Evolutionary conservation across 2,888 invertebrate genomes (phyloP).

Genomic region (Euphydryas editha): DNA sequence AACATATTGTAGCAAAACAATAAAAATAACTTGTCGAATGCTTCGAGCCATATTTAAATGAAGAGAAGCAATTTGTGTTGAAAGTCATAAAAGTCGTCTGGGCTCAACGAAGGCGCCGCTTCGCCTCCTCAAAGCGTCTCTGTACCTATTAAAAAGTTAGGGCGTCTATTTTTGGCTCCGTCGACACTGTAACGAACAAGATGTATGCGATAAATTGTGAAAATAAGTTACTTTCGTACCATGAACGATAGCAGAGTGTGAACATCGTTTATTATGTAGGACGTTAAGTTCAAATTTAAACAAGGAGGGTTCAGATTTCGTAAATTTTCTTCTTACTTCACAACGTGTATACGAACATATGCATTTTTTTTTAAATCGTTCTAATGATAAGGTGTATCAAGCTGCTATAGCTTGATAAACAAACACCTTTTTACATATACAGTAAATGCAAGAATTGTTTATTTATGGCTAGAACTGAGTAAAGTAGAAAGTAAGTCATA

Average conservation of each 20-base stretch:
- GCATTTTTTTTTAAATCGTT: not conserved
- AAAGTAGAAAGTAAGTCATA: too few species aligned
- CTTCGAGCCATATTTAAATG: conserved; percentile 59
- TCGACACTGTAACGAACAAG: conserved; percentile 51
- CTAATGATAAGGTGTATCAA: too few species aligned
- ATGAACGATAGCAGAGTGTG: conserved; percentile 21
- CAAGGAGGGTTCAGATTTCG: conserved; percentile 4
- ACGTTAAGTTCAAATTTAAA: conserved; percentile 14
- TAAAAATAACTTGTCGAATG: conserved; percentile 45
- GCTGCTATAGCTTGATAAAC: too few species aligned
- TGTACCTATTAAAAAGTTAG: conserved; percentile 75
- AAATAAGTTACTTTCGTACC: conserved; percentile 42
- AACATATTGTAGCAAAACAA: conserved; percentile 31
- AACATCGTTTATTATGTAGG: conserved; percentile 23
- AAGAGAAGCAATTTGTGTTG: conserved; percentile 73
- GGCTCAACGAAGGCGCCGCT: conserved; percentile 63
- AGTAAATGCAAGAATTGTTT: too few species aligned
- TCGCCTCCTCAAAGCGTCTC: conserved; percentile 56
- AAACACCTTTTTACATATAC: too few species aligned
- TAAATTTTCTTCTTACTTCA: not conserved
- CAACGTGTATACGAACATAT: not conserved
- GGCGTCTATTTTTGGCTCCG: conserved; percentile 74
- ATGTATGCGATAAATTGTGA: conserved; percentile 70
- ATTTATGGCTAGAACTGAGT: too few species aligned
- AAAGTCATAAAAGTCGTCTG: conserved; percentile 74